Evolutionary conservation across 2,888 invertebrate species (phyloP).

Genomic region (Netelia fuscicornis): DNA sequence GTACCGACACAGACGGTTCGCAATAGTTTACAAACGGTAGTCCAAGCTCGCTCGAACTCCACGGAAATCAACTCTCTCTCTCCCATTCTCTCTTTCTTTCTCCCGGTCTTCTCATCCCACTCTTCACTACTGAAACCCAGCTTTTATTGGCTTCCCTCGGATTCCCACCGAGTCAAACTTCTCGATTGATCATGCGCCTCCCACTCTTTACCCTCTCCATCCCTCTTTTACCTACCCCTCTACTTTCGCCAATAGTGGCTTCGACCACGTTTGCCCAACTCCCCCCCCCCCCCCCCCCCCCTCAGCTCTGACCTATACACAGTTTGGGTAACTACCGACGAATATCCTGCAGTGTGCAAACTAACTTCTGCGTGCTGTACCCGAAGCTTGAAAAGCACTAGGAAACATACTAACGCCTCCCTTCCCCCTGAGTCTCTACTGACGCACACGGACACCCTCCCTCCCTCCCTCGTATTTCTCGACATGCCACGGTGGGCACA

Average conservation of each 20-base stretch:
- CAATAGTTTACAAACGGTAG: conserved; percentile 20
- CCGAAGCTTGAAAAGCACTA: conserved; percentile 24
- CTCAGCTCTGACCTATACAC: conserved; percentile 35
- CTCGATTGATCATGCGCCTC: conserved; percentile 59
- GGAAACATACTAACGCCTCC: background rate
- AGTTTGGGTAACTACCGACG: conserved; percentile 55
- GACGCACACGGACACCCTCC: conserved; percentile 45
- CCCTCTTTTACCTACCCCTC: background rate
- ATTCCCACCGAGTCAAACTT: conserved; percentile 58
- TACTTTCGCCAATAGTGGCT: background rate
- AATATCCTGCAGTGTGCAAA: conserved; percentile 60
- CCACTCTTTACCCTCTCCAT: conserved; percentile 2
- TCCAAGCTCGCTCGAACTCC: conserved; percentile 4
- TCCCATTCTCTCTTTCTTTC: background rate
- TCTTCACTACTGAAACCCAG: conserved; percentile 12
- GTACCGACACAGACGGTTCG: conserved; percentile 25
- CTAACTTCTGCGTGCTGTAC: conserved; percentile 53
- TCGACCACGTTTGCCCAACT: background rate
- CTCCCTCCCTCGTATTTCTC: conserved; percentile 4
- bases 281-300: background rate
- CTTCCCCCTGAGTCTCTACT: conserved; percentile 6
- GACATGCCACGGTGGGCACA: conserved; percentile 40
- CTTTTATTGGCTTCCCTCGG: conserved; percentile 61
- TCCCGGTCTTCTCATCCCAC: background rate
- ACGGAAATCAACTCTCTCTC: conserved; percentile 30